Conservation (phyloP, 1,140 invertebrate genomes). For the Antheraea pernyi region DNA sequence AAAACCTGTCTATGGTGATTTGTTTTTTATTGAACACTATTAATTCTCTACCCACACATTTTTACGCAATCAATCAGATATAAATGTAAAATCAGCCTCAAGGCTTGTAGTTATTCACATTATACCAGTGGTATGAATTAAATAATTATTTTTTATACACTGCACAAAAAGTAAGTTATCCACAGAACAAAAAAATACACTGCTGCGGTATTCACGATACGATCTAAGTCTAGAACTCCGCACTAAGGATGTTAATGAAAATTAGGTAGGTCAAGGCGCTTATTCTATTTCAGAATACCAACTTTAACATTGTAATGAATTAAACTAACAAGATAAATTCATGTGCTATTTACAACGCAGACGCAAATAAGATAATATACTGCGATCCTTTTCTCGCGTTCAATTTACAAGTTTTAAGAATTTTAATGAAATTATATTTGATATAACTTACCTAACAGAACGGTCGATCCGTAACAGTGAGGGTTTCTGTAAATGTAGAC, state of each 20-base stretch:
- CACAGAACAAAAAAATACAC: background rate
- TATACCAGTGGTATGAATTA: background rate
- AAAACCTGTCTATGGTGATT: background rate
- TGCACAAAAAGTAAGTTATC: background rate
- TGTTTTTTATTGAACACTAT: background rate
- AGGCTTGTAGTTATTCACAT: background rate
- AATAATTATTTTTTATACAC: background rate
- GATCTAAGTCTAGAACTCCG: slow-evolving; percentile 49
- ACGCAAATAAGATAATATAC: slow-evolving; percentile 4
- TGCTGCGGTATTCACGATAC: background rate
- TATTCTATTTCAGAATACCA: slow-evolving; percentile 23
- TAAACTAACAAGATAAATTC: background rate
- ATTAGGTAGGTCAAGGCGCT: slow-evolving; percentile 48
- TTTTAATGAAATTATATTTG: slow-evolving; percentile 24
- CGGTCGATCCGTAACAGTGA: slow-evolving; percentile 12
- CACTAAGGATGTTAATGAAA: slow-evolving; percentile 45
- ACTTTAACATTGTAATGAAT: slow-evolving; percentile 11
- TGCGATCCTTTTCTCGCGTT: slow-evolving; percentile 38
- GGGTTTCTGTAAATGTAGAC: slow-evolving; percentile 18
- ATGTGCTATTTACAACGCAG: background rate
- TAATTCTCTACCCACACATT: background rate
- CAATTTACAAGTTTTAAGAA: slow-evolving; percentile 16
- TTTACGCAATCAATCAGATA: slow-evolving; percentile 10
- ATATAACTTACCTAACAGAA: slow-evolving; percentile 48
- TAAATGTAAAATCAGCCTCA: background rate